A percentile compares a stretch with the other conserved stretches of the same genome.
Conservation (phyloP, 1,140 invertebrate species). For the Drosophila arizonae region DNA sequence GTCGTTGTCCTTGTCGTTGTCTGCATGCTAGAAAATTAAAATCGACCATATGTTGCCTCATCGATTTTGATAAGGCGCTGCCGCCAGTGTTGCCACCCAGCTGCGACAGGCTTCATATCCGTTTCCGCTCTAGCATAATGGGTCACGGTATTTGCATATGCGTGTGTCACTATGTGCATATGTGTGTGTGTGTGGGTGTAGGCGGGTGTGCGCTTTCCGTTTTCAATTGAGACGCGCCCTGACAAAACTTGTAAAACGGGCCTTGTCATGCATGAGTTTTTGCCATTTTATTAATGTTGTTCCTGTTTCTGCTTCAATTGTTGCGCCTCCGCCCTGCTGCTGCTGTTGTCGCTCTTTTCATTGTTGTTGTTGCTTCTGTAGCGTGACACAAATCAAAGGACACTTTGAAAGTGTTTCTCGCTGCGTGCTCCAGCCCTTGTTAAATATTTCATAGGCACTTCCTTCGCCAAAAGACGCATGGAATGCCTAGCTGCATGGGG, state of each 20-base stretch:
- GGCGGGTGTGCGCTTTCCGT: constrained; percentile 34
- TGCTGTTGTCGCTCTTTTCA: neutral
- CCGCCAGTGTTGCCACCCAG: constrained; percentile 27
- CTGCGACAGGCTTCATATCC: constrained; percentile 69
- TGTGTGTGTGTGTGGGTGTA: constrained; percentile 7
- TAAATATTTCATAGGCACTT: constrained; percentile 72
- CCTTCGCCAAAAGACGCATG: constrained; percentile 36
- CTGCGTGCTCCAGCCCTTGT: constrained; percentile 39
- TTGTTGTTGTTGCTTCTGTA: constrained; percentile 17
- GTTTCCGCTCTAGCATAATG: constrained; percentile 72
- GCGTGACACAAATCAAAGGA: constrained; percentile 72
- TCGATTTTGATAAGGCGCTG: constrained; percentile 76
- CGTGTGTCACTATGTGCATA: neutral
- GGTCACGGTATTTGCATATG: constrained; percentile 49
- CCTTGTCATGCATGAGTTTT: constrained; percentile 73
- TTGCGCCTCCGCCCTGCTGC: constrained; percentile 4
- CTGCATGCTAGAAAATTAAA: constrained; percentile 75
- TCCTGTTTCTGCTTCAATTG: constrained; percentile 46
- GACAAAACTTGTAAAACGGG: constrained; percentile 68
- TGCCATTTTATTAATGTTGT: constrained; percentile 69
- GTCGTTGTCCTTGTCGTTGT: constrained; percentile 33
- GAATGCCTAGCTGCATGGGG: constrained; percentile 44
- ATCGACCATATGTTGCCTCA: constrained; percentile 78
- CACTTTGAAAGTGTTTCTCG: constrained; percentile 38
- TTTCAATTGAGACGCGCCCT: constrained; percentile 65